These are phyloP conservation scores for Argynnis bischoffii DNA, from an alignment of 2,888 invertebrate species.

Conservation along the genomic window DNA sequence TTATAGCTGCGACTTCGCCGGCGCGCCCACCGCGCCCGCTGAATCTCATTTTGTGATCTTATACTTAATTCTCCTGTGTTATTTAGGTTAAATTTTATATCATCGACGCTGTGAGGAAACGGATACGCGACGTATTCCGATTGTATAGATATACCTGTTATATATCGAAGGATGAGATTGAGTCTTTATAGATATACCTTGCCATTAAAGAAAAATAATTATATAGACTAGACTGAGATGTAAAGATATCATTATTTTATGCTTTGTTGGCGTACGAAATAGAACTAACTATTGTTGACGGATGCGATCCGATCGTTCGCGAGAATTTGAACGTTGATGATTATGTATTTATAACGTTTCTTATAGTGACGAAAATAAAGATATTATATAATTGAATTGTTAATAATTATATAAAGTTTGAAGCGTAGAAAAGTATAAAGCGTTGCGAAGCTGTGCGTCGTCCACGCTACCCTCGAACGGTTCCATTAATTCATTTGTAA, in stretches of 20 bases:
- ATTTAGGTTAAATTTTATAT: conserved; percentile 83
- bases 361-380: conserved; percentile 63
- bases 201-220: conserved; percentile 78
- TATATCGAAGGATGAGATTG: conserved; percentile 78
- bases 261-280: conserved; percentile 80
- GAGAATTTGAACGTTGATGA: conserved; percentile 57
- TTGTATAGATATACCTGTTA: conserved; percentile 80
- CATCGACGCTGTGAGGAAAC: conserved; percentile 80
- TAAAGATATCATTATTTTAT: conserved; percentile 82
- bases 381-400: conserved; percentile 66
- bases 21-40: conserved; percentile 71
- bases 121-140: conserved; percentile 76
- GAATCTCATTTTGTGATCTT: conserved; percentile 83
- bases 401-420: conserved; percentile 64
- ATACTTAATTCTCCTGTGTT: conserved; percentile 83
- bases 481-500: not conserved
- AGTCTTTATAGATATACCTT: conserved; percentile 82
- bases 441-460: conserved; percentile 45
- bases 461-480: conserved; percentile 38
- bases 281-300: conserved; percentile 70
- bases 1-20: conserved; percentile 80
- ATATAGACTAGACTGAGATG: conserved; percentile 82
- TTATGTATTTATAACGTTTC: conserved; percentile 58
- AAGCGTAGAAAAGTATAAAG: conserved; percentile 59
- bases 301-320: conserved; percentile 65